Evolutionary conservation across 2,113 vertebrate genomes (phyloP), one percentile per base, ranked within the genome.

Genomic region (Stegostoma tigrinum): DNA sequence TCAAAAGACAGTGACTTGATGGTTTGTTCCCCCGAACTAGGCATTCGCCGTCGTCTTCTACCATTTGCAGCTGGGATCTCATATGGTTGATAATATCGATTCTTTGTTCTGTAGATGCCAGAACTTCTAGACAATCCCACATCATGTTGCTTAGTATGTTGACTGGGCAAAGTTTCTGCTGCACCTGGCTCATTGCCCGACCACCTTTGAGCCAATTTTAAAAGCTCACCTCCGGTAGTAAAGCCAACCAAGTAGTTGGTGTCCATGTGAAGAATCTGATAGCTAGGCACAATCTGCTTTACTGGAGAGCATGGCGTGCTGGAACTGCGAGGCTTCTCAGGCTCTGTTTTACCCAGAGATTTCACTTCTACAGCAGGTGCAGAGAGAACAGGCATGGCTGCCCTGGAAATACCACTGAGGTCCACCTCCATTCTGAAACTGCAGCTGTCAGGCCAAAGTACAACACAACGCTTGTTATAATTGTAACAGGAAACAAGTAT

Each of bases 261-360:
- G 98, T 99, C 98, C 99, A 99, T 99, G 97, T 99, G 99, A 95
- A 99, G 98, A 96, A 99, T 99, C 97, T 99, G 98, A 97, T 99
- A 99, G 30, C 98, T 98, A 0, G 98, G 98, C 94, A 99, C 98
- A 0, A 98, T 99, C 94, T 97, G 98, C 96, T 98, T 98, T 97
- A 99, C 98, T 0, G 99, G 99, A 0, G 99, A 99, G 96, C 99
- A 99, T 0, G 99, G 99, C 0, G 99, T 99, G 97, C 99, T 99
- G 96, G 99, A 98, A 96, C 99, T 99, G 95, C 99, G 98, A 0
- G 99, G 99, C 95, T 98, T 98, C 96, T 99, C 99, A 0, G 97
- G 96, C 96, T 99, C 98, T 0, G 97, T 96, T 96, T 98, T 98
- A 52, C 97, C 96, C 0, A 96, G 97, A 93, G 98, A 96, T 96